Evolutionary conservation across 2,888 invertebrate genomes (phyloP), one percentile per base, ranked within the genome.

Genomic region (Clusia tigrina): DNA sequence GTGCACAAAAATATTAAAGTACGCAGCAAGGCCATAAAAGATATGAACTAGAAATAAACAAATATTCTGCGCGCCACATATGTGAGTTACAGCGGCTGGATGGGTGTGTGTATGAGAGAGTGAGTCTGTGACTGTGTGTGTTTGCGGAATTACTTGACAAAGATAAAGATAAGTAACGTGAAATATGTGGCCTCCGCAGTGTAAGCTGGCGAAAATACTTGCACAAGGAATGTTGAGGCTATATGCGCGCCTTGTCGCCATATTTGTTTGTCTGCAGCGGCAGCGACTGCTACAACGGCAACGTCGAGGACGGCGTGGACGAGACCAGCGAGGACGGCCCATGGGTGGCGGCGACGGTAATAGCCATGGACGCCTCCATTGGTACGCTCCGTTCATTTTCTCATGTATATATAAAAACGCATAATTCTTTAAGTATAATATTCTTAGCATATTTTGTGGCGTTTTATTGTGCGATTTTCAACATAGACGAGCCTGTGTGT

Each of bases 21-120:
- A 68, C 32, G 56, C 10, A 26, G 18, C 57, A 32, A 51, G 71
- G 67, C 73, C 73, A 74, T 74, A 72, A 78, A 68, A 74, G 76
- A 78, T 76, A 78, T 76, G 75, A 76, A 73, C 78, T 76, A 78
- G 78, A 77, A 78, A 76, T 78, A 76, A 76, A 76, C 76, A 76
- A 76, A 78, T 74, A 77, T 78, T 72, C 72, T 65, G 68, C 3
- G 56, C 42, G 32, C 42, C 46, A 37, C 15, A 52, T 32, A 23
- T 17, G 48, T 48, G 18, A 24, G 22, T 22, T 46, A 20, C 24
- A 6, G 51, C 25, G 55, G 56, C 64, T 25, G 54, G n/a, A n/a
- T n/a, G n/a, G n/a, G n/a, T n/a, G n/a, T n/a, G n/a, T n/a, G n/a
- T n/a, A n/a, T n/a, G n/a, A n/a, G n/a, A n/a, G n/a, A n/a, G n/a